Percentiles rank a stretch among this genome's conserved stretches.
These are phyloP conservation scores for Synergus laeviventris DNA, from an alignment of 2,888 invertebrate species.

Conservation along the genomic window DNA sequence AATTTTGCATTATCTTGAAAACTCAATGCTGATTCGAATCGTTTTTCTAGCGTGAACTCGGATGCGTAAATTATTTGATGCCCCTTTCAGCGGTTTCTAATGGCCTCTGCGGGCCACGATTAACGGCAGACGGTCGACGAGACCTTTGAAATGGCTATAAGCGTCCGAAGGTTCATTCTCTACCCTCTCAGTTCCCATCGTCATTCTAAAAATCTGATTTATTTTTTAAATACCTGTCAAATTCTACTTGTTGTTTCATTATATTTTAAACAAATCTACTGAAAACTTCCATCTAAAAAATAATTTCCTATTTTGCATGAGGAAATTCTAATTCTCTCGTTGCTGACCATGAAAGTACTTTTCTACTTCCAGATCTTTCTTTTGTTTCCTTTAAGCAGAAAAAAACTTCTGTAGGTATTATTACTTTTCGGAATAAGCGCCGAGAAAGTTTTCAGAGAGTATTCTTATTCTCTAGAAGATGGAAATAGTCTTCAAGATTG, in stretches of 20 bases:
- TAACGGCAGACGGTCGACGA: conserved; percentile 61
- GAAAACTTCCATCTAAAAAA: not conserved
- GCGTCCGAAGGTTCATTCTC: conserved; percentile 8
- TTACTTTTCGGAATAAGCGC: not conserved
- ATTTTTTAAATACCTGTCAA: not conserved
- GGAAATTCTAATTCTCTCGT: not conserved
- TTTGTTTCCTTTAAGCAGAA: not conserved
- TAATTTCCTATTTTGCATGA: not conserved
- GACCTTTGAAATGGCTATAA: conserved; percentile 48
- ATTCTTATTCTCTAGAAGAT: not conserved
- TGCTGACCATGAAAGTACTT: not conserved
- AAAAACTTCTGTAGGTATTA: not conserved
- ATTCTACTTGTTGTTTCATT: not conserved
- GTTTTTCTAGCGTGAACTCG: conserved; percentile 45
- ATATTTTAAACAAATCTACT: no score
- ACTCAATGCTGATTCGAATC: conserved; percentile 42
- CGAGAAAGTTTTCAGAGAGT: not conserved
- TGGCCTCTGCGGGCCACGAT: conserved; percentile 62
- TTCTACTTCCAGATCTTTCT: not conserved
- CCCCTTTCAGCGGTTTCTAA: conserved; percentile 62
- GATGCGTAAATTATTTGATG: conserved; percentile 67
- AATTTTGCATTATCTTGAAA: conserved; percentile 29
- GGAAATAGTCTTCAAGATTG: not conserved
- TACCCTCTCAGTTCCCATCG: not conserved
- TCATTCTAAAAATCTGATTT: conserved; percentile 13